Evolutionary conservation across 2,888 invertebrate species (phyloP).

Genomic region (Caenorhabditis plicata): DNA sequence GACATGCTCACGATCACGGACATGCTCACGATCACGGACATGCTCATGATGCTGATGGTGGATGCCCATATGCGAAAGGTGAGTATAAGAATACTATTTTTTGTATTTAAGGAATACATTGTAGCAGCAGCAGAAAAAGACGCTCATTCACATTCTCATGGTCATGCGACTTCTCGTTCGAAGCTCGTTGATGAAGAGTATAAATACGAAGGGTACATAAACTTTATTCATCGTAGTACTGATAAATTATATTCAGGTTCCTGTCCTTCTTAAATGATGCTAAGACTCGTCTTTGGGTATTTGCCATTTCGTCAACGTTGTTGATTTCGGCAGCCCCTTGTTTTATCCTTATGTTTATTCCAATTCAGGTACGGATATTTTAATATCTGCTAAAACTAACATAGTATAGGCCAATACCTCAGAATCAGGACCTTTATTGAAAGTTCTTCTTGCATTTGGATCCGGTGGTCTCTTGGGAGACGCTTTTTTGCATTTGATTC

Average conservation of each 20-base stretch:
- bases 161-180: constrained; percentile 23
- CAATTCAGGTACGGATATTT: no score
- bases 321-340: constrained; percentile 93
- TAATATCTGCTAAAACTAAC: no score
- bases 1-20: constrained; percentile 28
- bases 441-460: constrained; percentile 80
- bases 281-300: constrained; percentile 58
- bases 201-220: constrained; percentile 20
- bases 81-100: background rate
- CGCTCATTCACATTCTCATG: constrained; percentile 27
- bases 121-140: constrained; percentile 11
- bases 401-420: constrained; percentile 56
- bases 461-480: constrained; percentile 92
- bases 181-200: constrained; percentile 18
- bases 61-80: constrained; percentile 33
- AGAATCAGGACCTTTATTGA: constrained; percentile 57
- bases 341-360: constrained; percentile 86
- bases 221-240: background rate
- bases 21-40: constrained; percentile 41
- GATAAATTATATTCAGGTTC: constrained; percentile 36
- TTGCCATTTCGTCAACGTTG: constrained; percentile 75
- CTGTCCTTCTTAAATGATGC: constrained; percentile 60
- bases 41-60: constrained; percentile 32
- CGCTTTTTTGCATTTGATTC: constrained; percentile 96
- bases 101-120: background rate